phyloP scores from a whole-genome alignment of 2,113 vertebrate genomes.

The Pao palembangensis region DNA sequence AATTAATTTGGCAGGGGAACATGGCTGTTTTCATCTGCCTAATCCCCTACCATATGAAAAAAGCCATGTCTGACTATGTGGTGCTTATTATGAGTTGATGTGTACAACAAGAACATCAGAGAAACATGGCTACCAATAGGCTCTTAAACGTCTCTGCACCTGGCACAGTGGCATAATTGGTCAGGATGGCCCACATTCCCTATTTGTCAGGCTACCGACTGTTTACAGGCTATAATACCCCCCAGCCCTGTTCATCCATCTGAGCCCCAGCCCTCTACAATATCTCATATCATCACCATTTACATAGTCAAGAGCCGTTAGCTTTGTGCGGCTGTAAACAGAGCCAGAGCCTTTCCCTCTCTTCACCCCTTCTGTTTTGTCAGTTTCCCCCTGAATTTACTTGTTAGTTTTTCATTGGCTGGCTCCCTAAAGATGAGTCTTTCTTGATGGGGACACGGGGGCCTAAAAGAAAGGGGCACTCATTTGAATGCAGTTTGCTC shows the following conservation, averaged over 20 bases:
- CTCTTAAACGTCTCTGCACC: constrained; percentile 78
- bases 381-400: constrained; percentile 61
- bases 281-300: constrained; percentile 78
- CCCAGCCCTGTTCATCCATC: constrained; percentile 72
- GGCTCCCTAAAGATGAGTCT: constrained; percentile 47
- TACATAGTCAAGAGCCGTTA: constrained; percentile 82
- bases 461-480: constrained; percentile 44
- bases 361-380: constrained; percentile 56
- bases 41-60: constrained; percentile 57
- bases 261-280: constrained; percentile 75
- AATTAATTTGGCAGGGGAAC: constrained; percentile 69
- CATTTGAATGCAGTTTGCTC: constrained; percentile 49
- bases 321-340: constrained; percentile 75
- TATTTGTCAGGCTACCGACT: constrained; percentile 66
- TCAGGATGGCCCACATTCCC: constrained; percentile 65
- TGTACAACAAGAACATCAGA: constrained; percentile 77
- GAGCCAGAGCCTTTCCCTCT: constrained; percentile 65
- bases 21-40: constrained; percentile 55
- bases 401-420: constrained; percentile 63
- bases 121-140: constrained; percentile 75
- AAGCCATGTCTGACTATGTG: constrained; percentile 68
- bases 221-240: constrained; percentile 72
- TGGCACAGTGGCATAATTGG: constrained; percentile 80
- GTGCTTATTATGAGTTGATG: constrained; percentile 77
- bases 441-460: constrained; percentile 47